phyloP scores from a whole-genome alignment of 2,113 vertebrate genomes.

The Crotalus helleri region DNA sequence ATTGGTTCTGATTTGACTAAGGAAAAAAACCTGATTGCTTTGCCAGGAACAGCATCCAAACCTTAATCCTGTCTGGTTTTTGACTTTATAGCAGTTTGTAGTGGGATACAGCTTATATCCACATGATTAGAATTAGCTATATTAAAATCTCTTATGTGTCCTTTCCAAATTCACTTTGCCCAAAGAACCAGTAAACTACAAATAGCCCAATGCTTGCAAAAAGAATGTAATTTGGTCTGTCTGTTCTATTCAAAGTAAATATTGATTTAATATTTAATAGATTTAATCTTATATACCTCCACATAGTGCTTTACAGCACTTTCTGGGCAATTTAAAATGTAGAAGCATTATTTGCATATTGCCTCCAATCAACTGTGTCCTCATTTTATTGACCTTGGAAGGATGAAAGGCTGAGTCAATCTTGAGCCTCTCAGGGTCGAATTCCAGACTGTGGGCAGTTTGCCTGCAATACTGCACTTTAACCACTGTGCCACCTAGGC shows the following conservation, averaged over 20 bases:
- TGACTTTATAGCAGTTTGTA: conserved; percentile 48
- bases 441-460: background rate
- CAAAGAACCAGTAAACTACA: conserved; percentile 47
- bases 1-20: conserved; percentile 4
- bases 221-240: conserved; percentile 71
- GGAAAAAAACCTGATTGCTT: conserved; percentile 28
- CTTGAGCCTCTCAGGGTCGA: background rate
- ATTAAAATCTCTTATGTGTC: conserved; percentile 50
- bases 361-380: background rate
- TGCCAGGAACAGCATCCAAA: conserved; percentile 38
- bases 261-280: conserved; percentile 63
- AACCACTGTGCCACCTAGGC: background rate
- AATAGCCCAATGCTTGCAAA: conserved; percentile 62
- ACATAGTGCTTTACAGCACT: background rate
- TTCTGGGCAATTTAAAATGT: background rate
- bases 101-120: conserved; percentile 40
- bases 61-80: conserved; percentile 27
- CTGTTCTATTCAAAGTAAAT: conserved; percentile 75
- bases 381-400: background rate
- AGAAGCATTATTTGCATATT: background rate
- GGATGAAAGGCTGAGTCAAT: background rate
- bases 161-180: conserved; percentile 60
- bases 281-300: background rate
- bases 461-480: background rate
- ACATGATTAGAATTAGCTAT: conserved; percentile 47